Evolutionary conservation across 1,140 invertebrate species (phyloP).

Genomic region (Drosophila nasuta): DNA sequence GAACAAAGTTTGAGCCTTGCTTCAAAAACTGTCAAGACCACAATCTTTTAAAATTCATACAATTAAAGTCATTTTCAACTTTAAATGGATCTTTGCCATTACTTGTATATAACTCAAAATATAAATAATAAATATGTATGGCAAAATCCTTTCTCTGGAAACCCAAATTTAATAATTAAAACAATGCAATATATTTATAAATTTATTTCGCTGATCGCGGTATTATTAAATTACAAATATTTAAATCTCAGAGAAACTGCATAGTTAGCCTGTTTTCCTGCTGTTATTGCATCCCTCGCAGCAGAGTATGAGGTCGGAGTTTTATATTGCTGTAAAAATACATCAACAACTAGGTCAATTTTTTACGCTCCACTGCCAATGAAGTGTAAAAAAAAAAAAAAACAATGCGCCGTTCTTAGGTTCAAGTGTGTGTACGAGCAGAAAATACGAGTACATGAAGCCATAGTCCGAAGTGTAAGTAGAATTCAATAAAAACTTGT

Average conservation of each 20-base stretch:
- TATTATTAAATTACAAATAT: no score
- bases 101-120: no score
- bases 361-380: conserved; percentile 75
- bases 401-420: conserved; percentile 21
- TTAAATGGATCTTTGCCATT: neutral
- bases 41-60: no score
- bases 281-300: conserved; percentile 1
- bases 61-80: no score
- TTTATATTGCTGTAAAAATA: conserved; percentile 60
- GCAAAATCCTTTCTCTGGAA: neutral
- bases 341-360: conserved; percentile 74
- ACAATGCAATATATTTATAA: no score
- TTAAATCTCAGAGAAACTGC: neutral
- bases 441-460: conserved; percentile 22
- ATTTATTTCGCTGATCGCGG: no score
- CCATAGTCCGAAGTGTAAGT: conserved; percentile 12
- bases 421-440: conserved; percentile 10
- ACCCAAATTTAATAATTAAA: no score
- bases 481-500: conserved; percentile 33
- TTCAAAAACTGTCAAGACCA: no score
- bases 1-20: no score
- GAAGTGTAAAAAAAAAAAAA: conserved; percentile 43
- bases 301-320: neutral
- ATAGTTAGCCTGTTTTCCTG: neutral
- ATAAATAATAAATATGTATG: neutral